Base-by-base conservation (phyloP, 2,888 invertebrate species). In the Amphipoea lucens region DNA sequence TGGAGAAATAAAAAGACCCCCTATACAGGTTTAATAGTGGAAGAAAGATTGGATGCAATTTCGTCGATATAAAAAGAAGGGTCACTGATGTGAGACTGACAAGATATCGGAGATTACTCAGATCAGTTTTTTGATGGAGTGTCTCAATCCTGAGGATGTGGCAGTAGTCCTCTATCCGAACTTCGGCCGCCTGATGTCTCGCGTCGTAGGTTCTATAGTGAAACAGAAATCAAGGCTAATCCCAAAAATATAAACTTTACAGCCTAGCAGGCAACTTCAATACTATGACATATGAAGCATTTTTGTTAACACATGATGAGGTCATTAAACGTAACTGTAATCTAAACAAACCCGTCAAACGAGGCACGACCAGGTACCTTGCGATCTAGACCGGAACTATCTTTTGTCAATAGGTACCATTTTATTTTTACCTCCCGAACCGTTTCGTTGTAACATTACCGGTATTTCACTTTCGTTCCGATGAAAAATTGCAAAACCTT, bases 371-470 rank as follows among this genome's bases (percentile, higher is more conserved):
- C 63, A 45, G 42, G 9, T 40, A 42, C 14, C 9, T 23, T 40
- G 62, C 73, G 17, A 74, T 74, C 65, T 82, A 82, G 74, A 83
- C 67, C 82, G 63, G 70, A 54, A 71, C 70, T 73, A 69, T 57
- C 69, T 54, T 66, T 77, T 72, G 57, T 73, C 57, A 65, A 70
- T 66, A 63, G 63, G 20, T 36, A 81, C 12, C 23, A 29, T 82
- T 65, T 69, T 45, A 17, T 73, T 40, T 65, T 62, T 14, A 73
- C 12, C 5, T 70, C n/a, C 36, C 45, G n/a, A 48, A 70, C 48
- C 51, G 7, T 42, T 60, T 63, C n/a, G 68, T 29, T 65, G 57
- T 51, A 48, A 60, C 14, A 66, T 63, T 36, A 67, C 57, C 54
- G n/a, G 62, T 72, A 72, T 63, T 57, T 40, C 17, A 57, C 29